These are phyloP conservation scores for Tinamus major DNA, from an alignment of 2,797 vertebrate genomes.

Conservation along the genomic window DNA sequence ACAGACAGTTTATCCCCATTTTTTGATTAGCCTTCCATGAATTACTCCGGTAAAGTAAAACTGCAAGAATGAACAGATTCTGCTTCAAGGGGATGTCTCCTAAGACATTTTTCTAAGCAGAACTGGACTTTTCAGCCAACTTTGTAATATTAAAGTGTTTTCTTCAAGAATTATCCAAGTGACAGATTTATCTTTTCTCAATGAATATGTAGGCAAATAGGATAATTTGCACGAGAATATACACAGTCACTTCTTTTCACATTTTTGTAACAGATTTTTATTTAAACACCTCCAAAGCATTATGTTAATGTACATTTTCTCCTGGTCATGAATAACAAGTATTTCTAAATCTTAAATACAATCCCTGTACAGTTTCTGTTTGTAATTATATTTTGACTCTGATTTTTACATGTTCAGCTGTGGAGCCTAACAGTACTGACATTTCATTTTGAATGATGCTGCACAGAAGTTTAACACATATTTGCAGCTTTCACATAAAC, in stretches of 20 bases:
- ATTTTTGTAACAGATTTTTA: constrained; percentile 51
- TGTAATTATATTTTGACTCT: not conserved
- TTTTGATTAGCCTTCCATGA: not conserved
- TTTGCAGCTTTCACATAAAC: not conserved
- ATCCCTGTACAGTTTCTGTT: not conserved
- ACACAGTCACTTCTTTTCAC: not conserved
- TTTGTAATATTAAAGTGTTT: not conserved
- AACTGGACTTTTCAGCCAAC: not conserved
- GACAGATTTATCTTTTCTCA: not conserved
- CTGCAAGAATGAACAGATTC: not conserved
- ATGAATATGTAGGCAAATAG: not conserved
- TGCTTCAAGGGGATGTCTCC: not conserved
- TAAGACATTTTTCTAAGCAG: not conserved
- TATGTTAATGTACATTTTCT: constrained; percentile 60
- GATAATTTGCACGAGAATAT: constrained; percentile 9
- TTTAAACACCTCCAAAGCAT: constrained; percentile 71
- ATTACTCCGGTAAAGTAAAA: not conserved
- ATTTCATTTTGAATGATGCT: constrained; percentile 27
- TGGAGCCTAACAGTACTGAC: not conserved
- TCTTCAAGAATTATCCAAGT: not conserved
- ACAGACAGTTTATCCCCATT: not conserved
- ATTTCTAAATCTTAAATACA: constrained; percentile 12
- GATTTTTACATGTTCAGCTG: not conserved
- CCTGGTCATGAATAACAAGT: constrained; percentile 7
- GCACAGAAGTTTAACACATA: not conserved